A percentile compares a stretch with the other conserved stretches of the same genome.
Conservation (phyloP, 2,888 invertebrate species). For the Isoperla grammatica region DNA sequence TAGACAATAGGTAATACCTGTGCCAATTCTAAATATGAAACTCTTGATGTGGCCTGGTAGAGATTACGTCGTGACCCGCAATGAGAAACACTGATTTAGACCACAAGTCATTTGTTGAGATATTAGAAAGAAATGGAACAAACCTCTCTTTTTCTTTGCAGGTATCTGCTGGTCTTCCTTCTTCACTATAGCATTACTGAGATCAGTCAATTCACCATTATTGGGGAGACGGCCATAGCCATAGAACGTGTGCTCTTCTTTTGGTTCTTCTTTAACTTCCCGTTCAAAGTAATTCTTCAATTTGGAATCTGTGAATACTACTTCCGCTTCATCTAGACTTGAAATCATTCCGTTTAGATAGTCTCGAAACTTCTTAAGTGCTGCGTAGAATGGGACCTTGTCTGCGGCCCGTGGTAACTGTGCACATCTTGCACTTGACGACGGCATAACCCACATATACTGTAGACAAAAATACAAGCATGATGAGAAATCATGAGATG, state of each 20-base stretch:
- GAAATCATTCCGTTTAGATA: conserved; percentile 82
- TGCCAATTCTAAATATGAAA: no score
- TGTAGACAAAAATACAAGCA: conserved; percentile 45
- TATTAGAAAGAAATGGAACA: no score
- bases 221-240: conserved; percentile 32
- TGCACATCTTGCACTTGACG: conserved; percentile 94
- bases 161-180: conserved; percentile 47
- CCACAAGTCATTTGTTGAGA: no score
- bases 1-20: no score
- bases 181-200: conserved; percentile 48
- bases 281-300: conserved; percentile 58
- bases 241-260: conserved; percentile 36
- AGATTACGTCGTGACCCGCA: no score
- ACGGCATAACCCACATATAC: conserved; percentile 99
- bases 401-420: conserved; percentile 96
- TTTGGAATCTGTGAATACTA: conserved; percentile 72
- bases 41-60: no score
- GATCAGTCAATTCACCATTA: conserved; percentile 42
- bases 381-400: conserved; percentile 96
- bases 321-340: conserved; percentile 80
- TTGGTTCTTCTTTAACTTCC: conserved; percentile 45
- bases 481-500: no score
- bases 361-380: conserved; percentile 92
- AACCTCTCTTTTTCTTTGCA: conserved; percentile 80
- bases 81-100: no score